These are phyloP conservation scores for Dicerorhinus sumatrensis DNA, from an alignment of 2,113 vertebrate species.

Conservation along the genomic window DNA sequence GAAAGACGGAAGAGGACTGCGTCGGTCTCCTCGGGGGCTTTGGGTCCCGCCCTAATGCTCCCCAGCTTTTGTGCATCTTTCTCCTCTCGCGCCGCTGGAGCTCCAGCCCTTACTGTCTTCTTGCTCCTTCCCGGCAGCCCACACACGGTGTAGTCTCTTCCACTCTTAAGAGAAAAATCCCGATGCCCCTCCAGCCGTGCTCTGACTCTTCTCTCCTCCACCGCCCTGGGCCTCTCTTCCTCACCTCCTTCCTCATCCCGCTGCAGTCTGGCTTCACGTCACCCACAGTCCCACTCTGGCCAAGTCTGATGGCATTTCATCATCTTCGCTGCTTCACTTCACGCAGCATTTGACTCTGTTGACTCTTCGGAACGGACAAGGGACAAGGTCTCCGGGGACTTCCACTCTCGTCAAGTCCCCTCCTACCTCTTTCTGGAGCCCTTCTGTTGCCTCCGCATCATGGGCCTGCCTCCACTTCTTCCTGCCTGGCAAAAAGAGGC, in stretches of 20 bases:
- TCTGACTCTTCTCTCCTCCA: not conserved
- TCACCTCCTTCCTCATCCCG: not conserved
- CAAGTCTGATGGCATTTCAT: not conserved
- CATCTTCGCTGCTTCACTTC: not conserved
- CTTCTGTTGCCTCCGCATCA: not conserved
- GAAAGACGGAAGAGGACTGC: not conserved
- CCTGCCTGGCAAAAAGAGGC: not conserved
- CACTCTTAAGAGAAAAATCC: not conserved
- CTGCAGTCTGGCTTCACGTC: not conserved
- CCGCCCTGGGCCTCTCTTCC: not conserved
- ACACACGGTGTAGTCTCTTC: not conserved
- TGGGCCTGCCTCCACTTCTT: not conserved
- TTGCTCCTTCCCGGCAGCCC: not conserved
- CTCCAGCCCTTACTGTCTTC: not conserved
- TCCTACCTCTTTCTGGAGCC: not conserved
- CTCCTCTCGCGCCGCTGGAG: not conserved
- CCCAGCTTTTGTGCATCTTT: not conserved
- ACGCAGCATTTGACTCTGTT: not conserved
- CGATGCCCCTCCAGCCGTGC: not conserved
- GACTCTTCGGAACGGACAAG: not conserved
- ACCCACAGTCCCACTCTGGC: not conserved
- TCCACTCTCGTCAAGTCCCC: not conserved
- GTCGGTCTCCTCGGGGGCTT: not conserved
- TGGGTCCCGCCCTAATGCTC: not conserved
- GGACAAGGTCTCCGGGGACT: not conserved